Percentiles rank a stretch among this genome's conserved stretches.
These are phyloP conservation scores for Gibbula magus DNA, from an alignment of 2,888 invertebrate genomes.

Conservation along the genomic window DNA sequence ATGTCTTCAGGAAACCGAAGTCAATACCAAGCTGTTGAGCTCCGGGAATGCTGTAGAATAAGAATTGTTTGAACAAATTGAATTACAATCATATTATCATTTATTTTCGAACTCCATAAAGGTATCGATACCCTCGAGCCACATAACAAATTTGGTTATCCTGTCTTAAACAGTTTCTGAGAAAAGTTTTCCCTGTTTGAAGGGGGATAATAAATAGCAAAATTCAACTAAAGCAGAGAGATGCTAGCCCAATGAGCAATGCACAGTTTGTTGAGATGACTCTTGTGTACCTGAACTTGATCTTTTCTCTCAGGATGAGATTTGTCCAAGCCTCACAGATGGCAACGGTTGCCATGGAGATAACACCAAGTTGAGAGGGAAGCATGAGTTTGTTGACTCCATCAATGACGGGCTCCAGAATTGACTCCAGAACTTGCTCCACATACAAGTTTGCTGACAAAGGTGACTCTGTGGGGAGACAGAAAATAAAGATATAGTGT, in stretches of 20 bases:
- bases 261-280: no score
- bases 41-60: constrained; percentile 66
- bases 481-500: no score
- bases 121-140: no score
- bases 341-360: constrained; percentile 66
- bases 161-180: no score
- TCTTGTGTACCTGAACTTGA: constrained; percentile 71
- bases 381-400: constrained; percentile 66
- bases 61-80: not conserved
- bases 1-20: constrained; percentile 60
- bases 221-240: no score
- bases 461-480: constrained; percentile 53
- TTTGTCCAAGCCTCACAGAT: constrained; percentile 71
- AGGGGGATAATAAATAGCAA: no score
- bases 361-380: constrained; percentile 65
- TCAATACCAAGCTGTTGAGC: constrained; percentile 71
- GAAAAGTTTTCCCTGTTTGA: no score
- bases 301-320: constrained; percentile 68
- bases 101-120: no score
- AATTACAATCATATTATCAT: no score
- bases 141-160: no score
- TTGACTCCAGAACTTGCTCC: constrained; percentile 64
- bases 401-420: constrained; percentile 69
- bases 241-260: not conserved
- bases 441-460: constrained; percentile 65